Base-by-base conservation (phyloP, 2,888 invertebrate genomes). In the Sphaeridia pumilis region DNA sequence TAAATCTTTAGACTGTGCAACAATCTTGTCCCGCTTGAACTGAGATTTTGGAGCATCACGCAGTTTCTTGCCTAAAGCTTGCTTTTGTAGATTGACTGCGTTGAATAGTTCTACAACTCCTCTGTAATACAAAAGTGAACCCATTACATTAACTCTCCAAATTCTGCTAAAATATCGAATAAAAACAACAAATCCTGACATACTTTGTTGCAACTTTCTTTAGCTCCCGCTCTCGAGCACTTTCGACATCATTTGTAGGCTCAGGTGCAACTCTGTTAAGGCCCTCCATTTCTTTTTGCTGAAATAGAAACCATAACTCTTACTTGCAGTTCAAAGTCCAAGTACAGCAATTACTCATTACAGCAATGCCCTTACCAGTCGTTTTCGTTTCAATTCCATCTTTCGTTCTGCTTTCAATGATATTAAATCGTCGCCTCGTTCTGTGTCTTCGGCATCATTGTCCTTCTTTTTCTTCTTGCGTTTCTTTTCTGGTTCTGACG, bases 121-220 rank as follows among this genome's bases (percentile, higher is more conserved):
- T 52, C 73, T 73, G 58, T 2, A 54, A 62, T 4, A 5, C 12
- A 38, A 7, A 49, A 41, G 47, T 26, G 38, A 46, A 31, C 43
- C 26, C 10, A 38, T 34, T 21, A 10, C 28, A 34, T 35, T 26
- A 27, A 42, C 17, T 31, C 17, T 35, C 28, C 17, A 48, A 43
- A 17, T 38, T 38, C 12, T 5, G 24, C 24, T 25, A 17, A 26
- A 25, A 25, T 7, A 31, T n/a, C 24, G 5, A 35, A 38, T 2
- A 35, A 48, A 14, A 41, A 27, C 14, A 31, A 10, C 14, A 10
- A 31, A 7, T 31, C 38, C 12, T 38, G 26, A 63, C 63, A 69
- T 70, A 77, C 78, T 73, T 76, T 34, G 89, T 92, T 10, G 89
- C 90, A 65, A 90, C 84, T 76, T 84, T 87, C 31, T 82, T 74